A percentile compares a stretch with the other conserved stretches of the same genome.
phyloP scores from a whole-genome alignment of 2,113 vertebrate species.

The Platanista minor region DNA sequence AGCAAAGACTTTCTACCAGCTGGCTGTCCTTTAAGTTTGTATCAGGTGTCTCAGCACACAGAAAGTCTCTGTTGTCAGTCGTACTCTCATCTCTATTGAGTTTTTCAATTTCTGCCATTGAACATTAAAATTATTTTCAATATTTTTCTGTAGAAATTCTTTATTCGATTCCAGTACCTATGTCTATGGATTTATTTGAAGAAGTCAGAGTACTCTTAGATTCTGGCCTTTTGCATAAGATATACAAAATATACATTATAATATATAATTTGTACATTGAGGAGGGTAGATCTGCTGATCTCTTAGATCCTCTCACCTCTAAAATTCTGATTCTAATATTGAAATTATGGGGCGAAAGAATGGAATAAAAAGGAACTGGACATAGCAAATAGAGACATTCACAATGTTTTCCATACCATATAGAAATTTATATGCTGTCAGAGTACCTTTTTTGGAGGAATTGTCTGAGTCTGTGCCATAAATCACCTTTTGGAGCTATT shows the following conservation, averaged over 20 bases:
- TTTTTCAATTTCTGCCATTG: neutral
- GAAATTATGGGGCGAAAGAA: neutral
- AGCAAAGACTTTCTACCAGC: neutral
- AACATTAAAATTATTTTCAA: too few relatives aligned
- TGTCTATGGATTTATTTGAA: neutral
- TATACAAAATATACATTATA: too few relatives aligned
- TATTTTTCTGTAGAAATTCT: neutral
- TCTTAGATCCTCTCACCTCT: neutral
- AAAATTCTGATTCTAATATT: neutral
- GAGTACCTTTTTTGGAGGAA: neutral
- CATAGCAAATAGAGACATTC: neutral
- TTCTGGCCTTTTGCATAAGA: neutral
- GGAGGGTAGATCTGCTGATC: too few relatives aligned
- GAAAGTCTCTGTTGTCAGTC: neutral
- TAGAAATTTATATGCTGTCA: neutral
- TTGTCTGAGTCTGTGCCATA: neutral
- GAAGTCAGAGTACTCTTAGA: too few relatives aligned
- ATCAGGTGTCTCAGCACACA: neutral
- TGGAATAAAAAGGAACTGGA: neutral
- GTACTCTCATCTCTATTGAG: fast-evolving
- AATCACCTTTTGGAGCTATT: constrained; percentile 28
- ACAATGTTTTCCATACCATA: neutral
- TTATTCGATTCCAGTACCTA: neutral
- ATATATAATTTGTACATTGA: fast-evolving
- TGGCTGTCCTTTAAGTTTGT: neutral